A percentile compares a stretch with the other conserved stretches of the same genome.
phyloP scores from a whole-genome alignment of 1,140 invertebrate genomes.

The Anthonomus grandis region DNA sequence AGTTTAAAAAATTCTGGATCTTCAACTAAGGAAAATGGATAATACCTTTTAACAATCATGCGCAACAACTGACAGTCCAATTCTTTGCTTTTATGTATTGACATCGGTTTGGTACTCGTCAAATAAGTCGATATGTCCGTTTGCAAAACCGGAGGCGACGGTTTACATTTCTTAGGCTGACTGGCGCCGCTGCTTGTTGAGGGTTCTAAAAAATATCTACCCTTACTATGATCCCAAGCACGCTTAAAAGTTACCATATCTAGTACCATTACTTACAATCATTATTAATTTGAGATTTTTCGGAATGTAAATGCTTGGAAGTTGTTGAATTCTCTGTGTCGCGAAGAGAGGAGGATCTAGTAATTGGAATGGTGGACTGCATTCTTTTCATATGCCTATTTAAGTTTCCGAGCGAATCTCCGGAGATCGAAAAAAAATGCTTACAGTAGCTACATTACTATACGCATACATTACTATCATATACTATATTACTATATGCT shows the following conservation, averaged over 20 bases:
- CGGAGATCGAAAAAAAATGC: no score
- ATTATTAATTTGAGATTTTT: no score
- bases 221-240: no score
- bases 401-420: no score
- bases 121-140: background rate
- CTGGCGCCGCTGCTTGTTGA: background rate
- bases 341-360: background rate
- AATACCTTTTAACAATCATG: conserved; percentile 13
- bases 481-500: no score
- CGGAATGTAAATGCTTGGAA: no score
- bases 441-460: no score
- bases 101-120: conserved; percentile 4
- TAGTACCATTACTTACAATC: no score
- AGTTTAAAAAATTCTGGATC: conserved; percentile 2
- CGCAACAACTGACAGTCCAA: conserved; percentile 8
- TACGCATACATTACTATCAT: no score
- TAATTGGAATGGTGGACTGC: background rate
- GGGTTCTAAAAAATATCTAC: no score
- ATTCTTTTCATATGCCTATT: no score
- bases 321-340: background rate
- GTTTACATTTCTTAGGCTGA: background rate
- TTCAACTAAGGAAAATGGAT: conserved; percentile 13
- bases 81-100: conserved; percentile 8
- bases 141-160: background rate
- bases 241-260: no score